Evolutionary conservation across 2,113 vertebrate genomes (phyloP).

Genomic region (Odocoileus virginianus): DNA sequence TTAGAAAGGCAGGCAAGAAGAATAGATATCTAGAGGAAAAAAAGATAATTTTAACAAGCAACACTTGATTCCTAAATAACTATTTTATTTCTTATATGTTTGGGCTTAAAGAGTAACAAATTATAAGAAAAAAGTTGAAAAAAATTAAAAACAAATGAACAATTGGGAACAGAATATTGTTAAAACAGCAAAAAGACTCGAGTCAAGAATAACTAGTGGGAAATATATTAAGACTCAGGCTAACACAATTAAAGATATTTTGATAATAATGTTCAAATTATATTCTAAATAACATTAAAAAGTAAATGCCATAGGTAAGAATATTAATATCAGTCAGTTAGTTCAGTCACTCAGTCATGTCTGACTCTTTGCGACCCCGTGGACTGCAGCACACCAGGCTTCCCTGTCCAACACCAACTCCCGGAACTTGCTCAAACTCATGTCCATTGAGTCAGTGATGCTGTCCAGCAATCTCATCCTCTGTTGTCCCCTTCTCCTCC

Average conservation of each 20-base stretch:
- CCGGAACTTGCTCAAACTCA: not conserved
- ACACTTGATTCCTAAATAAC: not conserved
- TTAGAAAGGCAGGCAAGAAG: not conserved
- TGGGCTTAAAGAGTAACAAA: not conserved
- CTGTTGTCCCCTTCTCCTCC: not conserved
- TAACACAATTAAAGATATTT: not conserved
- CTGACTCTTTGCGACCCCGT: not conserved
- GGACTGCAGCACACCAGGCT: not conserved
- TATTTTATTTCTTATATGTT: not conserved
- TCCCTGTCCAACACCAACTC: not conserved
- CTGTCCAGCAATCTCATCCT: not conserved
- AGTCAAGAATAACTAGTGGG: not conserved
- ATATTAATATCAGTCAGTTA: not conserved
- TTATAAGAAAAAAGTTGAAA: not conserved
- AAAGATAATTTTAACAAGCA: not conserved
- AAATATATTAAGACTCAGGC: not conserved
- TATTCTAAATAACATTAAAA: not conserved
- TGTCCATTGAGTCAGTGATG: not conserved
- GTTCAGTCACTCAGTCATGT: not conserved
- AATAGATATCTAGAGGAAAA: not conserved
- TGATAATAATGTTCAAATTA: not conserved
- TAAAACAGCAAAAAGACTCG: not conserved
- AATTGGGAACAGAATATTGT: not conserved
- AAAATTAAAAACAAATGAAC: not conserved
- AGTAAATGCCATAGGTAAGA: not conserved